phyloP scores from a whole-genome alignment of 2,113 vertebrate genomes.

The Picathartes gymnocephalus region DNA sequence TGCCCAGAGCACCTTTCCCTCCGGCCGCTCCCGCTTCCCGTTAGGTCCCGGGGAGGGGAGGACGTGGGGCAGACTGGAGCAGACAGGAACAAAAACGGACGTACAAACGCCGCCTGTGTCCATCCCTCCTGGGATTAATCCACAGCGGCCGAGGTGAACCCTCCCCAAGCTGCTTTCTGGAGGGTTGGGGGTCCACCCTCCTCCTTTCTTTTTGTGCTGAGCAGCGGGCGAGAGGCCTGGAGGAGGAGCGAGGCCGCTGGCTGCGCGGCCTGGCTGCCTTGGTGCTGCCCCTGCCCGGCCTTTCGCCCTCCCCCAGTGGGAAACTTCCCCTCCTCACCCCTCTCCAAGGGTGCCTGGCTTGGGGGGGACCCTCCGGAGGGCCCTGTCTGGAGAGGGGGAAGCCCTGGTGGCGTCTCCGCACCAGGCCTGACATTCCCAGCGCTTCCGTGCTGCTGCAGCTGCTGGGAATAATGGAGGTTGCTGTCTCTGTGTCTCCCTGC shows the following conservation, averaged over 20 bases:
- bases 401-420: neutral
- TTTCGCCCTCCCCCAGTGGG: neutral
- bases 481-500: conserved; percentile 68
- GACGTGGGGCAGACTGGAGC: neutral
- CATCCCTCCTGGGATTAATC: neutral
- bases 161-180: neutral
- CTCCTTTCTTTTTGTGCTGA: conserved; percentile 35
- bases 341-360: neutral
- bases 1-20: neutral
- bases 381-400: neutral
- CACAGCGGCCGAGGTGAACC: neutral
- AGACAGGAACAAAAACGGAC: conserved; percentile 17
- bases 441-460: conserved; percentile 56
- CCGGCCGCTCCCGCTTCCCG: neutral
- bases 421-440: conserved; percentile 53
- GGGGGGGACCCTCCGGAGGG: neutral
- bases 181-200: neutral
- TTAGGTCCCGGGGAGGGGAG: neutral
- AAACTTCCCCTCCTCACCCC: neutral
- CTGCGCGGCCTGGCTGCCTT: neutral
- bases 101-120: neutral
- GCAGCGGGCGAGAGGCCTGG: neutral
- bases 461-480: conserved; percentile 71
- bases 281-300: neutral
- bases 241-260: conserved; percentile 27